Evolutionary conservation across 2,797 vertebrate species (phyloP).

Genomic region (Mionectes olivaceus): DNA sequence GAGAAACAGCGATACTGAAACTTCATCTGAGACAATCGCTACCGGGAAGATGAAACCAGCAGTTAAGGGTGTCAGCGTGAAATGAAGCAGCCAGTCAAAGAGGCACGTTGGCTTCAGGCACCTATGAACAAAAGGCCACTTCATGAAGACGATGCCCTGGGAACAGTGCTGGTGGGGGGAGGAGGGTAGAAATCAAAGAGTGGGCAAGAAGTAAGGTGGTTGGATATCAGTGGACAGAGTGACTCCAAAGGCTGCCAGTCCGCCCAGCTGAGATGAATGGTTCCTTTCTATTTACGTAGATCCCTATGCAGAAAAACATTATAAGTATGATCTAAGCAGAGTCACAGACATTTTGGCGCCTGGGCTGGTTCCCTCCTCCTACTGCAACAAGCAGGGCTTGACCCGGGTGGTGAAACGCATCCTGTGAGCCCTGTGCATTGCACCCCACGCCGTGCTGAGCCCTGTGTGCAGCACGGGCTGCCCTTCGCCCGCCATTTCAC

Average conservation of each 20-base stretch:
- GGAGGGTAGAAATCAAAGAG: conserved; percentile 54
- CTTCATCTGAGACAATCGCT: conserved; percentile 44
- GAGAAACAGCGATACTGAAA: conserved; percentile 60
- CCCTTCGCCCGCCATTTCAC: rapidly evolving
- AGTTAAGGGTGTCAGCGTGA: conserved; percentile 40
- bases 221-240: conserved; percentile 51
- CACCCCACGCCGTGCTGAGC: rapidly evolving
- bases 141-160: conserved; percentile 43
- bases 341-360: conserved; percentile 65
- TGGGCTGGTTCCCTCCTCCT: conserved; percentile 44
- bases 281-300: conserved; percentile 57
- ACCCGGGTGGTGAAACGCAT: background rate
- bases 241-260: conserved; percentile 43
- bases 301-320: conserved; percentile 55
- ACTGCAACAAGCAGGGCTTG: background rate
- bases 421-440: background rate
- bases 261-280: conserved; percentile 57
- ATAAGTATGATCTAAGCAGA: conserved; percentile 55
- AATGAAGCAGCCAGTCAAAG: conserved; percentile 33
- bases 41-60: conserved; percentile 67
- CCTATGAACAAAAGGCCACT: conserved; percentile 47
- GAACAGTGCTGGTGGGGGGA: conserved; percentile 32
- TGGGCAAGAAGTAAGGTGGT: conserved; percentile 49
- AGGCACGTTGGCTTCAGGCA: conserved; percentile 1
- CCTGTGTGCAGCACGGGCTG: rapidly evolving